Evolutionary conservation across 2,797 vertebrate species (phyloP).

Genomic region (Bradypus variegatus): DNA sequence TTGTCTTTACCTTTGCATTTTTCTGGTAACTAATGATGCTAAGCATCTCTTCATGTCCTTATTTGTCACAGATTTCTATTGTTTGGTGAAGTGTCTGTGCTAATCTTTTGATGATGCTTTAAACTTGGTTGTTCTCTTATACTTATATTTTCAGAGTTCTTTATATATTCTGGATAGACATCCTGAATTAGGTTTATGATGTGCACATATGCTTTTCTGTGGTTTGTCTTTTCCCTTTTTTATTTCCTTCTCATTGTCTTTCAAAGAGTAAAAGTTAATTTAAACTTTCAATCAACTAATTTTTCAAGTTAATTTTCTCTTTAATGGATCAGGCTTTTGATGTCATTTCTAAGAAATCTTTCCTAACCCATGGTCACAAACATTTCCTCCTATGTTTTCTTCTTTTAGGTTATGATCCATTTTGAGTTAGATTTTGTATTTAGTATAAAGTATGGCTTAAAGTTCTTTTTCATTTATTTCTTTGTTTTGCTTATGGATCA

Average conservation of each 20-base stretch:
- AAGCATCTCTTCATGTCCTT: too few relatives aligned
- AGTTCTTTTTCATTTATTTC: neutral
- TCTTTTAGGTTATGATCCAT: neutral
- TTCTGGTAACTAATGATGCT: neutral
- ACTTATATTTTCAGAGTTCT: neutral
- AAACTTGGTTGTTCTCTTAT: neutral
- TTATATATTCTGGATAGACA: neutral
- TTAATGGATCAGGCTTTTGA: neutral
- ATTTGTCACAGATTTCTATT: neutral
- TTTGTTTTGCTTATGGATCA: neutral
- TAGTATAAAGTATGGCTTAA: neutral
- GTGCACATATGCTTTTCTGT: neutral
- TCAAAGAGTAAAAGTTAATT: neutral
- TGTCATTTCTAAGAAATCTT: neutral
- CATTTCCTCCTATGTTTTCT: neutral
- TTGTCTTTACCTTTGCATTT: too few relatives aligned
- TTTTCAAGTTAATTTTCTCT: neutral
- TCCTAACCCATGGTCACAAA: neutral
- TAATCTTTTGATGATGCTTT: neutral
- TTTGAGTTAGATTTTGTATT: neutral
- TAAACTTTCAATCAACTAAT: neutral
- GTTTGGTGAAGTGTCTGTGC: neutral
- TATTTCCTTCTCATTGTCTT: neutral
- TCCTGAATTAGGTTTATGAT: neutral
- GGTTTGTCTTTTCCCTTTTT: neutral